Percentiles rank a stretch among this genome's conserved stretches.
Evolutionary conservation across 2,888 invertebrate species (phyloP).

Genomic region (Sarcophaga subvicina): DNA sequence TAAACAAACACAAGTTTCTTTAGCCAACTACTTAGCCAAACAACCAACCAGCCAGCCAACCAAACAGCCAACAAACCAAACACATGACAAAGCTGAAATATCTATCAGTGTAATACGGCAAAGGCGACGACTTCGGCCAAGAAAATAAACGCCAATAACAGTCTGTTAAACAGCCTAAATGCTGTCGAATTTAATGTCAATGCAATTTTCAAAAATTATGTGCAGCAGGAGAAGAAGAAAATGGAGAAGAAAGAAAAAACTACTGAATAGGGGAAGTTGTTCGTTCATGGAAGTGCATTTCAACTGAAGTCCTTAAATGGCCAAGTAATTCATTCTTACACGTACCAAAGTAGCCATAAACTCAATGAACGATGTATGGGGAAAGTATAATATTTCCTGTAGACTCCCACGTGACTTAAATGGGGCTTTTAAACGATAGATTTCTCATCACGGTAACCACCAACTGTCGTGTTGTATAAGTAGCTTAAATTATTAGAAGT

Average conservation of each 20-base stretch:
- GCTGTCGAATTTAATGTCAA: slow-evolving; percentile 68
- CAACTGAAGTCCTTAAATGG: too few species aligned
- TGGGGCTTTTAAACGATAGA: too few species aligned
- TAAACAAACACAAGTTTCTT: slow-evolving; percentile 7
- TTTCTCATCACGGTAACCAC: too few species aligned
- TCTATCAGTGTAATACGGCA: slow-evolving; percentile 38
- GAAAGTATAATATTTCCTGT: too few species aligned
- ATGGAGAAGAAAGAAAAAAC: background rate
- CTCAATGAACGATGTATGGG: too few species aligned
- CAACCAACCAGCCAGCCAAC: background rate
- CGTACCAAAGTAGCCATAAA: too few species aligned
- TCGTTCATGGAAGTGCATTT: background rate
- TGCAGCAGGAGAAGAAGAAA: slow-evolving; percentile 1
- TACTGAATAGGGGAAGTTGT: background rate
- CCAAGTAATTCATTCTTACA: too few species aligned
- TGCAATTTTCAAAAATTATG: slow-evolving; percentile 66
- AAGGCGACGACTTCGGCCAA: background rate
- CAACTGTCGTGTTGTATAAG: too few species aligned
- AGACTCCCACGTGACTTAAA: too few species aligned
- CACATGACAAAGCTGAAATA: slow-evolving; percentile 46
- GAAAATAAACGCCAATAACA: slow-evolving; percentile 32
- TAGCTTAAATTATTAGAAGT: too few species aligned
- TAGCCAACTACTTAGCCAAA: background rate
- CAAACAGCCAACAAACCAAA: slow-evolving; percentile 4
- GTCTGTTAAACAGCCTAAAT: slow-evolving; percentile 67